Percentiles rank a stretch among this genome's conserved stretches.
Conservation (phyloP, 2,113 vertebrate genomes). For the Pardalotus punctatus region DNA sequence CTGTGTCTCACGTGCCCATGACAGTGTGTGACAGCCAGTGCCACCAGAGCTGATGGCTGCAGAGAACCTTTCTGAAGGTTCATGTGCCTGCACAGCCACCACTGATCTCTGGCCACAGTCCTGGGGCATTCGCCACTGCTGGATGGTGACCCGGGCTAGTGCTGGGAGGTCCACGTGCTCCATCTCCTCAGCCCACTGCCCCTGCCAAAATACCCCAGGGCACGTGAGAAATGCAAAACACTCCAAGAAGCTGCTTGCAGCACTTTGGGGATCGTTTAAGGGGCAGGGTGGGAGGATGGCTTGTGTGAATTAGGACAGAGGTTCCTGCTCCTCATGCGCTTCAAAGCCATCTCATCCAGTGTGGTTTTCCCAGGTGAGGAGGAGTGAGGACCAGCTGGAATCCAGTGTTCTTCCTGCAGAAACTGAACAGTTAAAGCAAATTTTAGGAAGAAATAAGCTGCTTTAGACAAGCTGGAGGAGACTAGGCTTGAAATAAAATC, state of each 20-base stretch:
- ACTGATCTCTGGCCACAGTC: neutral
- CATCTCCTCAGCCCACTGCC: neutral
- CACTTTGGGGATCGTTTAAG: neutral
- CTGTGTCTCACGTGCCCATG: neutral
- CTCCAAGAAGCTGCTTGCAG: neutral
- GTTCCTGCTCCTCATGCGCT: neutral
- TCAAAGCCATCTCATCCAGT: neutral
- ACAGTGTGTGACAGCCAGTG: neutral
- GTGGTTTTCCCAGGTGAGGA: neutral
- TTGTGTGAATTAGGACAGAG: neutral
- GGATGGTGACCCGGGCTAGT: neutral
- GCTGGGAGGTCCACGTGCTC: neutral
- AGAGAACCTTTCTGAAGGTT: neutral
- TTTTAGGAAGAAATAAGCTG: neutral
- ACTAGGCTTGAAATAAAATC: neutral
- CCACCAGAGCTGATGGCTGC: neutral
- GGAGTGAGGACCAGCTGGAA: neutral
- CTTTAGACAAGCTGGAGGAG: neutral
- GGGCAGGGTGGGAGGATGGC: neutral
- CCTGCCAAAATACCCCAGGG: neutral
- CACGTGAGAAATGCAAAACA: neutral
- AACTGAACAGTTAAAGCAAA: neutral
- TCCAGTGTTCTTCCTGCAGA: neutral
- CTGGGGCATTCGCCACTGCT: neutral
- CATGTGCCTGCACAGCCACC: neutral